Base-by-base conservation (phyloP, 2,888 invertebrate genomes). In the Frankliniella intonsa region DNA sequence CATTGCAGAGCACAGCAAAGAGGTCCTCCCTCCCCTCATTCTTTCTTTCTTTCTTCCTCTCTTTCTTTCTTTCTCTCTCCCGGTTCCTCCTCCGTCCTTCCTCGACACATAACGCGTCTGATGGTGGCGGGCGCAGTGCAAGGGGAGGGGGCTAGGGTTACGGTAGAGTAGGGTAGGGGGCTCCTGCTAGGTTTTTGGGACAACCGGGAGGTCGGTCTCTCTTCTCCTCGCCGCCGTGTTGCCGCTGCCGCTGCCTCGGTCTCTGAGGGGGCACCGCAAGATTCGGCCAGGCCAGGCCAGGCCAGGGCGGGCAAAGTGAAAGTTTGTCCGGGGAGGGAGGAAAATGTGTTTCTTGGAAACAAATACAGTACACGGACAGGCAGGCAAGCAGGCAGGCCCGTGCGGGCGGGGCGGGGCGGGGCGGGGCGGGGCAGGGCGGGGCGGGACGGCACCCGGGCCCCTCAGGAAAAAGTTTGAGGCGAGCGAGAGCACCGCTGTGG, bases 341-440 rank as follows among this genome's bases (percentile, higher is more conserved):
- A 76, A 22, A 25, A 25, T 9, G 69, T 25, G 69, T 76, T 22
- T 22, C 25, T 76, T 25, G 22, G 69, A 76, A 76, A 76, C 69
- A 76, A 76, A 76, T 76, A 76, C 69, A 76, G 69, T 25, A 25
- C 69, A 76, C 69, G 25, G 25, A 76, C 69, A 76, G 12, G 62
- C 38, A 25, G 25, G 69, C 25, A 25, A 76, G 25, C 12, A 22
- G n/a, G 69, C 22, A 22, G 65, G 65, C 19, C n/a, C 3, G 69
- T 69, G 9, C 22, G 69, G 22, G 1, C 19, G 9, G 69, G 17
- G 3, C 55, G 69, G 22, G 69, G 22, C 9, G 69, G 69, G 22
- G 69, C 0, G 11, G 69, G 14, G n/a, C 19, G 9, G 69, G 17
- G 3, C 55, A n/a, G 22, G 69, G 22, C 9, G 69, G 69, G 22